These are phyloP conservation scores for Scaptomyza polygonia DNA, from an alignment of 2,888 invertebrate species.

Conservation along the genomic window DNA sequence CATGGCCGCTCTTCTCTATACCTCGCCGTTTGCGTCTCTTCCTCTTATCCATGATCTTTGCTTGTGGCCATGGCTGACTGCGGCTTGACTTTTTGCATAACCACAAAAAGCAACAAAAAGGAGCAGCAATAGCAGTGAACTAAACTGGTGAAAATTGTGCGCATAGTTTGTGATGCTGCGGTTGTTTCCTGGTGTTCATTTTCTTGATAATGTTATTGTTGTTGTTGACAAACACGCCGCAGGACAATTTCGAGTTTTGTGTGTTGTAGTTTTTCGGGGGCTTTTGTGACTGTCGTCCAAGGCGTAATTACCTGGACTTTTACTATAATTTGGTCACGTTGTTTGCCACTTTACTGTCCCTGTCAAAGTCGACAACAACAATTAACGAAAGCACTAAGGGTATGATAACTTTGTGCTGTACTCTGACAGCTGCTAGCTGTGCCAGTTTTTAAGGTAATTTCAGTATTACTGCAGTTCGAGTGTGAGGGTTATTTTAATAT, in stretches of 20 bases:
- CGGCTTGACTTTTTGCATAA: conserved; percentile 63
- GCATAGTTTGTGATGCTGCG: conserved; percentile 65
- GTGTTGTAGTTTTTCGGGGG: conserved; percentile 47
- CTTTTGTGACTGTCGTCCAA: conserved; percentile 54
- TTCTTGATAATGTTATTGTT: conserved; percentile 23
- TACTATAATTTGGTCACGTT: conserved; percentile 69
- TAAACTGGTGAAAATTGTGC: conserved; percentile 71
- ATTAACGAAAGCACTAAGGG: conserved; percentile 40
- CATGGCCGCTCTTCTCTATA: conserved; percentile 34
- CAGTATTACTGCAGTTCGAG: background rate
- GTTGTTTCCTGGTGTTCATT: conserved; percentile 25
- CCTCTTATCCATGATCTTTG: background rate
- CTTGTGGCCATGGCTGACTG: conserved; percentile 10
- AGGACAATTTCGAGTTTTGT: conserved; percentile 57
- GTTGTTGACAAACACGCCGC: conserved; percentile 70
- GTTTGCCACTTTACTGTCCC: conserved; percentile 63
- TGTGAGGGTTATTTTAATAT: background rate
- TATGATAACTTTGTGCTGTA: conserved; percentile 50
- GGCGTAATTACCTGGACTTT: conserved; percentile 75
- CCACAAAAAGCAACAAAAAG: conserved; percentile 49
- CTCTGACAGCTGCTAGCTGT: conserved; percentile 19
- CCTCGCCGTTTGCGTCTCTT: background rate
- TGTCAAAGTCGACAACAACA: conserved; percentile 37
- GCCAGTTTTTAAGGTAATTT: conserved; percentile 6
- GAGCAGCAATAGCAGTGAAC: conserved; percentile 15